Percentiles rank a stretch among this genome's conserved stretches.
phyloP scores from a whole-genome alignment of 35 echinoderm and acorn worm genomes.

The Patiria miniata region DNA sequence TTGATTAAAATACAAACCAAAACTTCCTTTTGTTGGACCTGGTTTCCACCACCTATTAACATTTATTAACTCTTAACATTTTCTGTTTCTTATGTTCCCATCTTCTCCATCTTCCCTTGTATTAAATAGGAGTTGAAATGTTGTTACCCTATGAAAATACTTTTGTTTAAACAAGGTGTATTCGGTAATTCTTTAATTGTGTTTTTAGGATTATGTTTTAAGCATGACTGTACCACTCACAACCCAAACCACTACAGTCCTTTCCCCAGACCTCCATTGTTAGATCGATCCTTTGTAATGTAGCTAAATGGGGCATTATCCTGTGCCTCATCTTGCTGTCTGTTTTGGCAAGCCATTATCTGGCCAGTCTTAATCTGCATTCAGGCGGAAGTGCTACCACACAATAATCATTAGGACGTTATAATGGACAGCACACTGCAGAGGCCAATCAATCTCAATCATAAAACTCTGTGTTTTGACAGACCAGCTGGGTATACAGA shows the following conservation, averaged over 20 bases:
- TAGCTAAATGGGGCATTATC: background rate
- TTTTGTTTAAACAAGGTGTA: too few relatives aligned
- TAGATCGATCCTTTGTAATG: background rate
- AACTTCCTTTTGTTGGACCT: background rate
- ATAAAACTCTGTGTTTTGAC: background rate
- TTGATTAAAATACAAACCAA: background rate
- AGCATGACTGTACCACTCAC: too few relatives aligned
- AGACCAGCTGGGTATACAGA: background rate
- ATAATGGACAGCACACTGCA: background rate
- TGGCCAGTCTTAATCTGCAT: too few relatives aligned
- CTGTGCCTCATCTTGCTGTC: background rate
- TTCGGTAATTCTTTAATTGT: too few relatives aligned
- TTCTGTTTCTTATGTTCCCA: too few relatives aligned
- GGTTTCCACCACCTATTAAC: background rate
- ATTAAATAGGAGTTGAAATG: too few relatives aligned
- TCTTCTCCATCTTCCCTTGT: too few relatives aligned
- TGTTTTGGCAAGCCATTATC: background rate
- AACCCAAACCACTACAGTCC: background rate
- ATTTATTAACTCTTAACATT: too few relatives aligned
- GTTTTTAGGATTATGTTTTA: too few relatives aligned
- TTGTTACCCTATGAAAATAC: too few relatives aligned
- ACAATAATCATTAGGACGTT: conserved; percentile 10
- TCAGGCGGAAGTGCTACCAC: too few relatives aligned
- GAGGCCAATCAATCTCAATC: background rate
- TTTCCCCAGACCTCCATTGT: background rate